A percentile compares a stretch with the other conserved stretches of the same genome.
Conservation (phyloP, 2,797 vertebrate species). For the Heliangelus exortis region DNA sequence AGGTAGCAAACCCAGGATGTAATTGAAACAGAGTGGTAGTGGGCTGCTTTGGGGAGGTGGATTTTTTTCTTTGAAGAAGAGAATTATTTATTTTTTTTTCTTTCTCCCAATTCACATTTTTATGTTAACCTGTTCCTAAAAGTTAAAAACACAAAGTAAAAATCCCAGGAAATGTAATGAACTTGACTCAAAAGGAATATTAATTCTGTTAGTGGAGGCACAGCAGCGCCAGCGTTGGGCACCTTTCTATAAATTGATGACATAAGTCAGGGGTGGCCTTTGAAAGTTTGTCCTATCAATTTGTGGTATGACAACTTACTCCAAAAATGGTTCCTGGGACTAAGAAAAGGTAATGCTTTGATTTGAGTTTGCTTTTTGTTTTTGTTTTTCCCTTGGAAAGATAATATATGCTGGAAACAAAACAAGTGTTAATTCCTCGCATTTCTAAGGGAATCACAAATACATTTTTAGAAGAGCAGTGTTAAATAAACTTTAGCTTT, state of each 20-base stretch:
- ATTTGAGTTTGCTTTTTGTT: neutral
- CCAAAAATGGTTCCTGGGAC: neutral
- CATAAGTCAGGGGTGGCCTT: neutral
- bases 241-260: neutral
- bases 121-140: neutral
- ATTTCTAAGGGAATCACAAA: neutral
- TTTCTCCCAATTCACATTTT: fast-evolving
- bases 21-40: neutral
- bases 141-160: neutral
- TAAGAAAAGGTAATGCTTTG: neutral
- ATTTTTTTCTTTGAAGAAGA: neutral
- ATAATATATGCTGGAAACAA: neutral
- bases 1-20: neutral
- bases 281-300: neutral
- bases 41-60: neutral
- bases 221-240: neutral
- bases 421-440: neutral
- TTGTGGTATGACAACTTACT: neutral
- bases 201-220: neutral
- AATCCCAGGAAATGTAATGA: neutral
- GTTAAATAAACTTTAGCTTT: neutral
- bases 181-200: neutral
- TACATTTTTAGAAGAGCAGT: neutral
- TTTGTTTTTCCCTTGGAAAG: neutral
- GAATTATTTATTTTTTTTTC: too few relatives aligned